Percentiles rank a stretch among this genome's conserved stretches.
Evolutionary conservation across 2,113 vertebrate genomes (phyloP).

Genomic region (Phrynosoma blainvillii): DNA sequence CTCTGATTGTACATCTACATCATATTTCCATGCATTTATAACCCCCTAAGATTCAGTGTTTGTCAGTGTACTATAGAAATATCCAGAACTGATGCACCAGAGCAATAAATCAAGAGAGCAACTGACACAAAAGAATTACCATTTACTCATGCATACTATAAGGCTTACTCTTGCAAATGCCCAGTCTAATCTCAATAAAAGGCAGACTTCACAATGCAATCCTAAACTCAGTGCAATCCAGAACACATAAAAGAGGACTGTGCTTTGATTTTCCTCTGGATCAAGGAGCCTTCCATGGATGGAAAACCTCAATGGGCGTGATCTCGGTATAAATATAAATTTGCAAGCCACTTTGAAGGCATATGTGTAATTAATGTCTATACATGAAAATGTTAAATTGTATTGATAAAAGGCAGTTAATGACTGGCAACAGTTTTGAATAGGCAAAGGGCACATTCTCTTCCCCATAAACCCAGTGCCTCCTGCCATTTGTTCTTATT

Average conservation of each 20-base stretch:
- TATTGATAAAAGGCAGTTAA: slow-evolving; percentile 47
- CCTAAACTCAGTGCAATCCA: background rate
- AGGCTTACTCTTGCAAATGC: background rate
- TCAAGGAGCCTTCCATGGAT: background rate
- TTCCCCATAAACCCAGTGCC: slow-evolving; percentile 43
- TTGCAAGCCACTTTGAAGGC: no score
- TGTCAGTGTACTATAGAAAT: background rate
- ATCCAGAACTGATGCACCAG: background rate
- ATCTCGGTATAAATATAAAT: background rate
- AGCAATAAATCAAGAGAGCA: background rate
- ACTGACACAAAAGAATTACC: background rate
- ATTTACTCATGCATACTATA: background rate
- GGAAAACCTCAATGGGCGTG: background rate
- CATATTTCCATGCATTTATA: background rate
- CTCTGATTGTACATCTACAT: background rate
- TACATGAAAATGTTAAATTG: slow-evolving; percentile 4
- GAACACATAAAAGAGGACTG: background rate
- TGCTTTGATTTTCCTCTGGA: background rate
- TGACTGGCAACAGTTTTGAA: background rate
- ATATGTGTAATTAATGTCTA: no score
- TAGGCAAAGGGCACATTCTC: slow-evolving; percentile 50
- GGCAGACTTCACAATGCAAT: background rate
- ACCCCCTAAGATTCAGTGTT: background rate
- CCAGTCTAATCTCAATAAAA: background rate
- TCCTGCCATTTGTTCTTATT: slow-evolving; percentile 45